phyloP scores from a whole-genome alignment of 2,797 vertebrate genomes.

The Ispidina lecontei region DNA sequence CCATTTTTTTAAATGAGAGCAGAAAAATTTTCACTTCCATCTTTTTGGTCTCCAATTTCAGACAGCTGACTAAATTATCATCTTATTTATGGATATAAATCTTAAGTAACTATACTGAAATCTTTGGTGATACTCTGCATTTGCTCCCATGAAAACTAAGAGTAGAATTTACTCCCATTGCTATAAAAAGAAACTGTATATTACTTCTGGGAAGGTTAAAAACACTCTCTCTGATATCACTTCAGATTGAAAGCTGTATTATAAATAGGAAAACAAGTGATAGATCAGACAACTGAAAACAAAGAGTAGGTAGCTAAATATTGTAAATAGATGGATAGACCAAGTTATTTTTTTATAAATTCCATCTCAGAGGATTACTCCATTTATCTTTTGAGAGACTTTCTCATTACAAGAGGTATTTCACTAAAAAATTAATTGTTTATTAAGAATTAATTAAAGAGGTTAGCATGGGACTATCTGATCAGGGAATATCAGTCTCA shows the following conservation, averaged over 20 bases:
- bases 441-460: constrained; percentile 76
- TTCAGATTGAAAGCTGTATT: constrained; percentile 17
- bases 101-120: neutral
- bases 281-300: constrained; percentile 24
- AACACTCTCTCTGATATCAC: constrained; percentile 4
- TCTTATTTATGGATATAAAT: neutral
- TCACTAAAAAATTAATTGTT: constrained; percentile 78
- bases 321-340: constrained; percentile 33
- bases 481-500: constrained; percentile 67
- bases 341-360: constrained; percentile 42
- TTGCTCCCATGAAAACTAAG: neutral
- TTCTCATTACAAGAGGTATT: constrained; percentile 66
- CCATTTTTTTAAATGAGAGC: neutral
- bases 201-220: constrained; percentile 17
- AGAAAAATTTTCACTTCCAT: neutral
- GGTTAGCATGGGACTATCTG: constrained; percentile 64
- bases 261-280: constrained; percentile 31
- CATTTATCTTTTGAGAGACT: constrained; percentile 66
- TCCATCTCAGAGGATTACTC: constrained; percentile 61
- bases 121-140: neutral
- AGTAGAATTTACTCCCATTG: neutral
- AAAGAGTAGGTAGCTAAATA: constrained; percentile 51
- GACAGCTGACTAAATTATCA: neutral
- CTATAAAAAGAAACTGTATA: neutral
- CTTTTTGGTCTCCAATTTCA: neutral